Evolutionary conservation across 2,797 vertebrate species (phyloP).

Genomic region (Coilia nasus): DNA sequence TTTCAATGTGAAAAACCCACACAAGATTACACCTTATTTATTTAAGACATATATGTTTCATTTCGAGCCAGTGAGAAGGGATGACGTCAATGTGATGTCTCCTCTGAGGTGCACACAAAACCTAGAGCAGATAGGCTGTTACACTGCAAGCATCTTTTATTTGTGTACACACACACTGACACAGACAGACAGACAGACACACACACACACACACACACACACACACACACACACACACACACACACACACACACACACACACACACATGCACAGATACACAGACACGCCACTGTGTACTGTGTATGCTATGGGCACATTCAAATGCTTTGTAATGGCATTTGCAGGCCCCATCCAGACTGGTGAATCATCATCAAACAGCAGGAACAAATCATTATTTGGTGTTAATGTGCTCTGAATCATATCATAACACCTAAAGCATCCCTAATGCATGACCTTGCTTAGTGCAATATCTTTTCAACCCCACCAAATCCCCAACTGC

Average conservation of each 20-base stretch:
- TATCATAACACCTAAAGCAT: not conserved
- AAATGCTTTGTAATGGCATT: not conserved
- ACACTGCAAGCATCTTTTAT: not conserved
- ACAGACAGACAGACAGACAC: not conserved
- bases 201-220: constrained; percentile 8
- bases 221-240: constrained; percentile 25
- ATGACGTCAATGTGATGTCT: no score
- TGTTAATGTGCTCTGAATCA: constrained; percentile 2
- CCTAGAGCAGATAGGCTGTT: not conserved
- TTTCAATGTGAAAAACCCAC: not conserved
- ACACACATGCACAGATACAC: not conserved
- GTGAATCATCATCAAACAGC: not conserved
- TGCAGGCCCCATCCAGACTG: not conserved
- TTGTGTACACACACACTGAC: not conserved
- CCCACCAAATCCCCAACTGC: no score
- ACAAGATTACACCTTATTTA: not conserved
- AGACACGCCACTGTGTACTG: no score
- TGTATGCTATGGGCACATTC: no score
- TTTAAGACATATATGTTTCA: not conserved
- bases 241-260: not conserved
- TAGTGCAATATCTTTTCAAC: not conserved
- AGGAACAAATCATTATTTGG: not conserved
- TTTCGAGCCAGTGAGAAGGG: no score
- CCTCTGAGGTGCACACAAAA: not conserved
- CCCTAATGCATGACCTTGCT: constrained; percentile 4